Percentiles rank a stretch among this genome's conserved stretches.
Conservation (phyloP, 2,888 invertebrate genomes). For the Aleiodes testaceus region DNA sequence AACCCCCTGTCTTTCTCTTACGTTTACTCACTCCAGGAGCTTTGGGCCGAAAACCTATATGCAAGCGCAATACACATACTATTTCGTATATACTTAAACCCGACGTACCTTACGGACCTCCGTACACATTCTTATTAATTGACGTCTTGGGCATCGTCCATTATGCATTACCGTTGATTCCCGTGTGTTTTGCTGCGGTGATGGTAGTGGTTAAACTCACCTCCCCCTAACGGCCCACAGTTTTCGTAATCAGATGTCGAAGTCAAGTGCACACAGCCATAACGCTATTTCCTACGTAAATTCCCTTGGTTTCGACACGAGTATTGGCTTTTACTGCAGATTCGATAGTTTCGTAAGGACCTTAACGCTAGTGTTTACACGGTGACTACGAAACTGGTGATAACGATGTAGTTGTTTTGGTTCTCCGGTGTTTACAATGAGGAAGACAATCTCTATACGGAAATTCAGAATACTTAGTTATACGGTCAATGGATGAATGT, state of each 20-base stretch:
- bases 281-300: background rate
- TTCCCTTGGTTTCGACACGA: background rate
- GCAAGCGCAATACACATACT: conserved; percentile 23
- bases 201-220: conserved; percentile 3
- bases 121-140: conserved; percentile 72
- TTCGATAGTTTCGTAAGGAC: conserved; percentile 12
- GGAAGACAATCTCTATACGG: conserved; percentile 33
- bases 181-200: conserved; percentile 55
- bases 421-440: background rate
- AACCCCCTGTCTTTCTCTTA: conserved; percentile 51
- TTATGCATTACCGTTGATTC: conserved; percentile 65
- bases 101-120: conserved; percentile 63
- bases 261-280: background rate
- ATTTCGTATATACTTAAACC: conserved; percentile 52
- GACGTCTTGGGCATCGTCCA: conserved; percentile 64
- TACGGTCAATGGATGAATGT: conserved; percentile 39
- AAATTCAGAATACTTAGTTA: conserved; percentile 28
- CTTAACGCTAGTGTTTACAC: background rate
- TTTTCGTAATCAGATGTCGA: conserved; percentile 26
- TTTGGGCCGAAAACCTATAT: conserved; percentile 34
- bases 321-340: conserved; percentile 2
- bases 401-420: conserved; percentile 1
- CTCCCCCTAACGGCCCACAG: background rate
- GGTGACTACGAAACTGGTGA: conserved; percentile 4
- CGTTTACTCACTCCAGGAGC: background rate